These are phyloP conservation scores for Haliclona indistincta DNA, from an alignment of 37 sponge, comb jelly and placozoan genomes.

Conservation along the genomic window DNA sequence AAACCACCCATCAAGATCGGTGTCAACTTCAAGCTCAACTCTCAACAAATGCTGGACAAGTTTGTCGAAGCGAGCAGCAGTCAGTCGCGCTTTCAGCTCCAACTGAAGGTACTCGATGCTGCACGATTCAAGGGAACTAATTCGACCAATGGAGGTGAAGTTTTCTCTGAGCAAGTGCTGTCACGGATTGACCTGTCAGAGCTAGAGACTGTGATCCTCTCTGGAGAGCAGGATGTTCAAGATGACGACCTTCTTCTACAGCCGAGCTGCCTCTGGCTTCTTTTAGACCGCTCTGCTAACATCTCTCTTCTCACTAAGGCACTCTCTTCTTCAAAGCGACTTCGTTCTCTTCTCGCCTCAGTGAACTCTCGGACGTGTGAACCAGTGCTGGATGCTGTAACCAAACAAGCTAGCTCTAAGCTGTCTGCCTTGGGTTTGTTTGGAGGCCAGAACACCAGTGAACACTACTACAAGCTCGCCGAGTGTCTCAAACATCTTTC, in stretches of 20 bases:
- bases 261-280: not conserved
- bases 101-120: constrained; percentile 1
- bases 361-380: not conserved
- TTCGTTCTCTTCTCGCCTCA: not conserved
- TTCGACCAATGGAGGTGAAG: not conserved
- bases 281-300: not conserved
- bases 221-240: not conserved
- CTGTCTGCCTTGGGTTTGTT: not conserved
- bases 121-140: not conserved
- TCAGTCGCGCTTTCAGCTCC: not conserved
- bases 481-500: not conserved
- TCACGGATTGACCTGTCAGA: not conserved
- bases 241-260: not conserved
- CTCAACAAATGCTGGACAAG: constrained; percentile 1
- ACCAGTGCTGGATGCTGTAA: constrained; percentile 1
- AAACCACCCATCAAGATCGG: not conserved
- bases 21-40: constrained; percentile 5
- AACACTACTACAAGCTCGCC: not conserved
- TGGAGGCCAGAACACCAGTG: not conserved
- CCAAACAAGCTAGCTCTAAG: not conserved
- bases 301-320: not conserved
- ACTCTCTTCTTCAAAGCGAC: not conserved
- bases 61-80: not conserved
- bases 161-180: too few species aligned
- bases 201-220: not conserved